Evolutionary conservation across 1,140 invertebrate genomes (phyloP).

Genomic region (Ips typographus): DNA sequence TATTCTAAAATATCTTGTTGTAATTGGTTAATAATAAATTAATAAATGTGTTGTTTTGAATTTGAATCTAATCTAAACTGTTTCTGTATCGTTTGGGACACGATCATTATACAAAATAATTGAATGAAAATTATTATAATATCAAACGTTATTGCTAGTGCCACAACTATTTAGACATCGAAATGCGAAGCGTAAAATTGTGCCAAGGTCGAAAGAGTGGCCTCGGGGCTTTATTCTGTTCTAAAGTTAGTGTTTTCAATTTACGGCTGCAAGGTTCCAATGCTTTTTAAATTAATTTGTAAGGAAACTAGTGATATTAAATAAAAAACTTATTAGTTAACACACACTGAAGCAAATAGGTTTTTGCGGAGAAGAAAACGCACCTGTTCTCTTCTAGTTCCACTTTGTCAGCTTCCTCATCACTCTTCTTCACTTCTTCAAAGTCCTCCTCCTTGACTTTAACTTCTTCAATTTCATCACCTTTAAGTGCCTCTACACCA

Average conservation of each 20-base stretch:
- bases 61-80: too few relatives aligned
- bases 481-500: not conserved
- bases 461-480: constrained; percentile 16
- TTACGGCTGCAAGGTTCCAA: constrained; percentile 12
- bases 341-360: too few relatives aligned
- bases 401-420: constrained; percentile 24
- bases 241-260: constrained; percentile 15
- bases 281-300: too few relatives aligned
- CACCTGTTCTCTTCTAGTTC: constrained; percentile 22
- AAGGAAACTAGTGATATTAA: too few relatives aligned
- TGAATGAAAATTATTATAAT: too few relatives aligned
- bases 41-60: too few relatives aligned
- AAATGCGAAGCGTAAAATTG: constrained; percentile 9
- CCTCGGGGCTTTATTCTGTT: constrained; percentile 19
- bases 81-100: too few relatives aligned
- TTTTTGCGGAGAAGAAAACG: not conserved
- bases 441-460: constrained; percentile 23
- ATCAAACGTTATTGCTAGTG: too few relatives aligned
- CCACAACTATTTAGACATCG: not conserved
- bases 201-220: constrained; percentile 12
- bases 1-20: too few relatives aligned
- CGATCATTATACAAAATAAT: too few relatives aligned
- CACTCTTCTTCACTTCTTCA: constrained; percentile 23
- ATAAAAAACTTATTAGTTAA: too few relatives aligned
- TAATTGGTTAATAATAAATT: too few relatives aligned